Evolutionary conservation across 2,888 invertebrate genomes (phyloP), one percentile per base, ranked within the genome.

Genomic region (Parapristionchus giblindavisi): DNA sequence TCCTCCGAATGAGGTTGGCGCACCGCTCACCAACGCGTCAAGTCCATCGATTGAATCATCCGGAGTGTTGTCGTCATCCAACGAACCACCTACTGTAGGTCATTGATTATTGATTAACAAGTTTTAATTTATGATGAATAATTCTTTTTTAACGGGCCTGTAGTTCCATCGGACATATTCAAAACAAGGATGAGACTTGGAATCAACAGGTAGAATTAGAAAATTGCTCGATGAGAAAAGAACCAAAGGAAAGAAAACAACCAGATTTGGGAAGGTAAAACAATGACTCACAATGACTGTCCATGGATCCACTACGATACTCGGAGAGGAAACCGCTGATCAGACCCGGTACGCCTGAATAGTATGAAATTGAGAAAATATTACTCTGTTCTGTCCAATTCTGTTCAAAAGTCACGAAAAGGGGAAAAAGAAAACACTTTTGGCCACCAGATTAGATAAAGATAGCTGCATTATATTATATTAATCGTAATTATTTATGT

Each of bases 261-360:
- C 32, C 34, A 60, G 17, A 52, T n/a, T 11, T 36, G 63, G n/a
- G 8, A n/a, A 65, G 63, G 4, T 34, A 65, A 74, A 4, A 43
- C 38, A 66, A 34, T 11, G 11, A 66, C 81, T 77, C 27, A 82
- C 81, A 82, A 75, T 80, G 81, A 75, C 79, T 78, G 14, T 81
- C 80, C 5, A 76, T 73, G 24, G 75, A 60, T 34, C 51, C 56
- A 48, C 65, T 73, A 2, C 74, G 68, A 60, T 71, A 75, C 24
- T 78, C 79, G 51, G 63, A 38, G 52, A 71, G 11, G 70, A 68
- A 43, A 17, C 51, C 32, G n/a, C 40, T n/a, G 34, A 66, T n/a
- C 1, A 24, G 24, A 51, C 51, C 34, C 66, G 48, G 21, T 29
- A 32, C 32, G 29, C 40, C 63, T 4, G n/a, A n/a, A n/a, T n/a